Percentiles rank a stretch among this genome's conserved stretches.
phyloP scores from a whole-genome alignment of 2,888 invertebrate species.

The Caradrina clavipalpis region DNA sequence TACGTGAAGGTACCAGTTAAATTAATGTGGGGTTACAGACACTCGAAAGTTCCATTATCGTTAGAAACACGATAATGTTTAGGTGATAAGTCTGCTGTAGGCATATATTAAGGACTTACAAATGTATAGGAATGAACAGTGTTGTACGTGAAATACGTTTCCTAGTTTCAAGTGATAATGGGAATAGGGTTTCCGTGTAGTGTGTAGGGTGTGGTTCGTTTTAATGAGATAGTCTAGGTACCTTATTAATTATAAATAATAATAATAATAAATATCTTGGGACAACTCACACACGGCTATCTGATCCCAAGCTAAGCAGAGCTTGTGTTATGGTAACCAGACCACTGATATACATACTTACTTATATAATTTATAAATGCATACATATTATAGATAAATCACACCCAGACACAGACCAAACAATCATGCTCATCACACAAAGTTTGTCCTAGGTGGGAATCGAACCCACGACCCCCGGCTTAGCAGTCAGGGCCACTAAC shows the following conservation, averaged over 20 bases:
- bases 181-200: constrained; percentile 46
- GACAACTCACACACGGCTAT: too few relatives aligned
- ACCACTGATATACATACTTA: too few relatives aligned
- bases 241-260: background rate
- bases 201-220: constrained; percentile 33
- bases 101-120: constrained; percentile 58
- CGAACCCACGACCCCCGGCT: too few relatives aligned
- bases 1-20: constrained; percentile 87
- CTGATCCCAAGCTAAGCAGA: too few relatives aligned
- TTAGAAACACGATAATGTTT: constrained; percentile 85
- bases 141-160: constrained; percentile 57
- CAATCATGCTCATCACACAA: too few relatives aligned
- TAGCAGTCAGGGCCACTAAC: too few relatives aligned
- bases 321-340: too few relatives aligned
- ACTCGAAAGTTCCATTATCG: constrained; percentile 90
- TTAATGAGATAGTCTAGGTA: constrained; percentile 31
- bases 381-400: too few relatives aligned
- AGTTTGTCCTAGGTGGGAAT: too few relatives aligned
- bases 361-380: too few relatives aligned
- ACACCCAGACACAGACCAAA: too few relatives aligned
- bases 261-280: too few relatives aligned
- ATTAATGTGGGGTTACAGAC: constrained; percentile 89
- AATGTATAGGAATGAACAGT: constrained; percentile 49
- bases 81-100: constrained; percentile 78
- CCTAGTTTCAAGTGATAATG: constrained; percentile 55